Evolutionary conservation across 2,888 invertebrate species (phyloP).

Genomic region (Lasioglossum morio): DNA sequence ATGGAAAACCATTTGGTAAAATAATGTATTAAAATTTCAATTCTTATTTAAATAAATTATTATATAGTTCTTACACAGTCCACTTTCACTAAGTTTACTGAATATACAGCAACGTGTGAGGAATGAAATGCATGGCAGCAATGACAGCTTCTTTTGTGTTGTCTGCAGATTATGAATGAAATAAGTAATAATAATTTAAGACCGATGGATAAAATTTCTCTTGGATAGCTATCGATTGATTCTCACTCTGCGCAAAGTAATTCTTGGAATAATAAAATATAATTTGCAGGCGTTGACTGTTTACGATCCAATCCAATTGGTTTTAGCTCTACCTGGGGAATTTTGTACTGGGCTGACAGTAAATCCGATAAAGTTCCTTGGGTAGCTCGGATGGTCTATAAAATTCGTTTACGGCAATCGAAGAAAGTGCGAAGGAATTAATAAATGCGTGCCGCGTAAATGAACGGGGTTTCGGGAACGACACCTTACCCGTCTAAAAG

Average conservation of each 20-base stretch:
- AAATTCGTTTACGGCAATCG: constrained; percentile 12
- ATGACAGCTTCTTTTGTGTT: not conserved
- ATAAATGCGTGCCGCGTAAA: not conserved
- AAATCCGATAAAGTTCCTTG: not conserved
- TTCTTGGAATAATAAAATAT: not conserved
- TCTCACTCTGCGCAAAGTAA: not conserved
- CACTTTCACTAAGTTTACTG: not conserved
- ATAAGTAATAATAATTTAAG: not conserved
- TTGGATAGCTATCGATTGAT: not conserved
- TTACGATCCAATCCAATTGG: not conserved
- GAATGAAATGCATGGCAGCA: too few species aligned
- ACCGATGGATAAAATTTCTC: not conserved
- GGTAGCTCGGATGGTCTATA: not conserved
- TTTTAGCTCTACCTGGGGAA: not conserved
- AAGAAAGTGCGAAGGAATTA: not conserved
- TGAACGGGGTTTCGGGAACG: not conserved
- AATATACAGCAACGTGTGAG: not conserved
- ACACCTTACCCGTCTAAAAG: constrained; percentile 17
- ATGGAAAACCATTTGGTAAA: not conserved
- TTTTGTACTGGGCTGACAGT: not conserved
- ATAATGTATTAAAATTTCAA: not conserved
- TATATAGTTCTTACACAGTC: not conserved
- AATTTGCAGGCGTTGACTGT: not conserved
- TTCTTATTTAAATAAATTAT: not conserved
- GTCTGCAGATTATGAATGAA: not conserved